Evolutionary conservation across 2,888 invertebrate genomes (phyloP), one percentile per base, ranked within the genome.

Genomic region (Pseudoips prasinana): DNA sequence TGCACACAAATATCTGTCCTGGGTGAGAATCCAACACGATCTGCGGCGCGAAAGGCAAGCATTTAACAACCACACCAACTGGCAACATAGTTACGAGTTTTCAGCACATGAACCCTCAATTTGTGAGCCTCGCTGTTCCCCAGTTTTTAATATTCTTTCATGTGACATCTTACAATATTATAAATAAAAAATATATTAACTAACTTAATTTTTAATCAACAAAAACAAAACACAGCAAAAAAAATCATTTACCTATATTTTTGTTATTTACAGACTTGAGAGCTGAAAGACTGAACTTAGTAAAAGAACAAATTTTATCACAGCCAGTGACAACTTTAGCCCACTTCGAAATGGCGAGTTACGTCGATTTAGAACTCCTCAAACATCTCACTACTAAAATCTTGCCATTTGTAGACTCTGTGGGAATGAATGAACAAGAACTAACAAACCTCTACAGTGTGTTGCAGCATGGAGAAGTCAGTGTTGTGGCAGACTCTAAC

Each of bases 341-440:
- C 25, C 96, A 96, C 69, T 96, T 96, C 69, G 96, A 96, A 75
- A 93, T 96, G 94, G 96, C 96, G 2, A 95, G 95, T 28, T 95
- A 94, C 59, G 92, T 93, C 0, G 95, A 96, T 64, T 85, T 92
- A 31, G 88, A 90, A 25, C 80, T 96, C 6, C 73, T 96, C 6
- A 80, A 90, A 33, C 92, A 94, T 26, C 74, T 96, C 0, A 90
- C 91, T 0, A 88, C 92, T 2, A 88, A 91, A 51, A 90, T 96
- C 0, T 82, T 96, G 41, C 94, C 94, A 0, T 92, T 91, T 62
- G 91, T 94, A 0, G 95, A 96, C 67, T 96, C 96, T 0, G 84
- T 96, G 2, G 96, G 96, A 1, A 95, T 96, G 95, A 96, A 96
- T 64, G 96, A 96, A 66, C 96, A 96, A 77, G 96, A 96, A 77